Evolutionary conservation across 92 coral and sea anemone genomes (phyloP), one percentile per base, ranked within the genome.

Genomic region (Siderastrea radians): DNA sequence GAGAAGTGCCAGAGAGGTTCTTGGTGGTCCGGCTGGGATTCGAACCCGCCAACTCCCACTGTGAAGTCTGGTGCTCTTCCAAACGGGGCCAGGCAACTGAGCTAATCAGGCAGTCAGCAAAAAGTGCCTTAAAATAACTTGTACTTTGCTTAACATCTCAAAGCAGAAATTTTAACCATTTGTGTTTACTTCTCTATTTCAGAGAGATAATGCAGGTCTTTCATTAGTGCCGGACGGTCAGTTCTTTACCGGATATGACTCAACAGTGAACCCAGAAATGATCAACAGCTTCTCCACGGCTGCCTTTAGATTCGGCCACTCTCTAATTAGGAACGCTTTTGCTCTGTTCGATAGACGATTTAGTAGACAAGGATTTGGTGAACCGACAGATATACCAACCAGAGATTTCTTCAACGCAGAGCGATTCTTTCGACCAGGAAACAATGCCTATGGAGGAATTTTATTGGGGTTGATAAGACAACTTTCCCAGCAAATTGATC

Each of bases 301-400:
- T 13, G 88, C 88, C 15, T 11, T 84, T 2, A 72, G 88, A 57
- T 74, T 84, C 81, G 88, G 88, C 16, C 88, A 84, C 71, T 48
- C 80, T 3, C 26, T 84, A 7, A 61, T 84, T 16, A 74, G 88
- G 19, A 14, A 84, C 4, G 55, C 7, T 10, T 82, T 82, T 43
- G 65, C n/a, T 12, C 86, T 68, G 15, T 49, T 47, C 45, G 61
- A 15, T 44, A 53, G 9, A 17, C 3, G n/a, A 5, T 72, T 72
- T 19, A 19, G 4, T 11, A 49, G 73, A 48, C 46, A n/a, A 49
- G 58, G 58, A 49, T 72, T 73, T 7, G 69, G 57, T 7, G 43
- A 70, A 11, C 62, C 73, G 9, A 3, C 3, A 0, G 17, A 5
- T 6, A 62, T 79, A 15, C 72, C 13, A 63, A 45, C 17, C 19